These are phyloP conservation scores for Villa cingulata DNA, from an alignment of 2,888 invertebrate species.

Conservation along the genomic window DNA sequence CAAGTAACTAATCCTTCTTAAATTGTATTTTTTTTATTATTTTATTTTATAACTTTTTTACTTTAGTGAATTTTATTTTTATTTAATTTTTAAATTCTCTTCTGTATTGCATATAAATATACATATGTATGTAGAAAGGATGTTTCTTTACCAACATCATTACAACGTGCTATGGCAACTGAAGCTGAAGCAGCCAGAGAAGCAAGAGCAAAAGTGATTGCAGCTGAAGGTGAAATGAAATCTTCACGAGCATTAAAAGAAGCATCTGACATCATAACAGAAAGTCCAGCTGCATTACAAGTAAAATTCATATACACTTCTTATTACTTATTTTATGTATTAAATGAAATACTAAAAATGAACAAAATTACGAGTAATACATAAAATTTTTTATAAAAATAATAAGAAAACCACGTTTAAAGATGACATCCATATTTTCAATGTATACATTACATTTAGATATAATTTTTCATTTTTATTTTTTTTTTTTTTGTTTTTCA, in stretches of 20 bases:
- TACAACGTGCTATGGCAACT: slow-evolving; percentile 71
- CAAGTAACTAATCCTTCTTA: neutral
- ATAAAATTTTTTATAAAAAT: too few relatives aligned
- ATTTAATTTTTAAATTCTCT: neutral
- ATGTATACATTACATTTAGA: too few relatives aligned
- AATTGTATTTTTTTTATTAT: too few relatives aligned
- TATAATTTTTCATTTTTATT: too few relatives aligned
- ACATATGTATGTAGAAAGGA: slow-evolving; percentile 48
- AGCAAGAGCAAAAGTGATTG: slow-evolving; percentile 66
- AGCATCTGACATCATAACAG: slow-evolving; percentile 66
- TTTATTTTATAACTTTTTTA: too few relatives aligned
- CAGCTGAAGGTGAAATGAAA: slow-evolving; percentile 73
- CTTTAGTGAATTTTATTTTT: neutral
- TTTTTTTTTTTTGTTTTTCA: neutral
- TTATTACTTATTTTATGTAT: neutral
- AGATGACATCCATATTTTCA: too few relatives aligned
- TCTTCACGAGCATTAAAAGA: slow-evolving; percentile 69
- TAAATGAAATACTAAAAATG: too few relatives aligned
- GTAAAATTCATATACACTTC: slow-evolving; percentile 13
- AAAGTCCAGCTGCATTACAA: slow-evolving; percentile 56
- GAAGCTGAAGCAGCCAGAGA: slow-evolving; percentile 70
- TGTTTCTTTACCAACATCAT: slow-evolving; percentile 59
- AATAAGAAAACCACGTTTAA: too few relatives aligned
- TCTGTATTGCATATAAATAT: neutral
- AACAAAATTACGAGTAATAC: neutral